Conservation (phyloP, 2,888 invertebrate genomes). For the Pollenia angustigena region DNA sequence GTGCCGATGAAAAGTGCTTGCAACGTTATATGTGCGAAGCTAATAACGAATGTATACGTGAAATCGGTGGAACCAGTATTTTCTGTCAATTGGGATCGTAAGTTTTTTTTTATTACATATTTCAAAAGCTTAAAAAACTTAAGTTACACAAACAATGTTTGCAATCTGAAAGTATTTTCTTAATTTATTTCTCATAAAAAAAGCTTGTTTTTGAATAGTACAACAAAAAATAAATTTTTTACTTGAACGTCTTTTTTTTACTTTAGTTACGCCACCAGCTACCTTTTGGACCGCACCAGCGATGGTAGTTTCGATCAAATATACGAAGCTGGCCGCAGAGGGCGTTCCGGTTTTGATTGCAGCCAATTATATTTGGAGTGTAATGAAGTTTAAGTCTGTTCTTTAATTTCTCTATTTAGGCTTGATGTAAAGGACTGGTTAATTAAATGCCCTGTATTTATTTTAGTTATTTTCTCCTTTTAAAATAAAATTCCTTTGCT, state of each 20-base stretch:
- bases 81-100: conserved; percentile 97
- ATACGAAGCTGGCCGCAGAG: conserved; percentile 94
- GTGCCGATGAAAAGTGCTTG: conserved; percentile 92
- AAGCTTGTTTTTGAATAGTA: neutral
- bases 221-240: no score
- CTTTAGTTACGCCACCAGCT: conserved; percentile 92
- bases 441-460: conserved; percentile 54
- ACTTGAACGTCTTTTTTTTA: neutral
- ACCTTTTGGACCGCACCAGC: conserved; percentile 91
- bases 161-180: neutral
- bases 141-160: neutral
- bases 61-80: conserved; percentile 92
- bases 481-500: conserved; percentile 3
- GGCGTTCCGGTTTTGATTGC: conserved; percentile 93
- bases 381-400: conserved; percentile 90
- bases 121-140: conserved; percentile 22
- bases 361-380: conserved; percentile 93
- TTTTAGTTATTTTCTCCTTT: conserved; percentile 50
- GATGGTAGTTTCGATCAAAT: conserved; percentile 90
- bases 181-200: neutral
- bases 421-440: conserved; percentile 65
- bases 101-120: conserved; percentile 84
- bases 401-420: conserved; percentile 25
- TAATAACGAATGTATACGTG: conserved; percentile 93
- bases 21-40: conserved; percentile 96